Percentiles rank a stretch among this genome's conserved stretches.
phyloP scores from a whole-genome alignment of 2,888 invertebrate species.

The Pomacea canaliculata region DNA sequence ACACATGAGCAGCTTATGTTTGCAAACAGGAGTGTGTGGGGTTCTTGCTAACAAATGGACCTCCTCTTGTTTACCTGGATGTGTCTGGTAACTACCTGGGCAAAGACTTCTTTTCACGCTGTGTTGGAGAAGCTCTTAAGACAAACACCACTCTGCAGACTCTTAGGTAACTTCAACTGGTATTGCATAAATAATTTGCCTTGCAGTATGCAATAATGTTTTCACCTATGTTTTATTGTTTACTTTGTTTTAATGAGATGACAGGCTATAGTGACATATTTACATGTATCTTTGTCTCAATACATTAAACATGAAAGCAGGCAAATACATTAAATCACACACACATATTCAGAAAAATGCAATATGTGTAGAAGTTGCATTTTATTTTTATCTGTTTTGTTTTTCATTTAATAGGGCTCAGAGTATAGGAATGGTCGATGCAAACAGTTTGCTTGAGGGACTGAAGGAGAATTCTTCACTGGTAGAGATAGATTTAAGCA shows the following conservation, averaged over 20 bases:
- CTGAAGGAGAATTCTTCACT: constrained; percentile 46
- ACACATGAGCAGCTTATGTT: too few species aligned
- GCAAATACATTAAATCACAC: too few species aligned
- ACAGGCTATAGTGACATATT: too few species aligned
- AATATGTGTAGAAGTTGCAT: too few species aligned
- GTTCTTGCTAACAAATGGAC: constrained; percentile 48
- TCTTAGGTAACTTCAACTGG: constrained; percentile 39
- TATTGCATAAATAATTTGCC: too few species aligned
- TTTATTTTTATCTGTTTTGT: too few species aligned
- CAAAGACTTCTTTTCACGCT: constrained; percentile 60
- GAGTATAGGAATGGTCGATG: constrained; percentile 54
- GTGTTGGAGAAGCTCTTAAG: constrained; percentile 56
- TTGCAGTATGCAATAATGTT: too few species aligned
- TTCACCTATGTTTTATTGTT: too few species aligned
- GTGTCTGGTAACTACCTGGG: constrained; percentile 61
- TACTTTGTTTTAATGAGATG: too few species aligned
- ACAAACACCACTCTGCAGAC: constrained; percentile 48
- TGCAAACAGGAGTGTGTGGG: constrained; percentile 52
- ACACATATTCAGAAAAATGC: too few species aligned
- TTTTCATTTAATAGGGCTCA: constrained; percentile 42
- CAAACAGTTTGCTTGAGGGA: constrained; percentile 47
- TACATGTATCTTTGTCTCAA: too few species aligned
- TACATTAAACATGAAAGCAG: too few species aligned
- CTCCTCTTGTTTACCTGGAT: constrained; percentile 50
- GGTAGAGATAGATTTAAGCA: constrained; percentile 52